phyloP scores from a whole-genome alignment of 2,888 invertebrate species.

The Silvanus unidentatus region DNA sequence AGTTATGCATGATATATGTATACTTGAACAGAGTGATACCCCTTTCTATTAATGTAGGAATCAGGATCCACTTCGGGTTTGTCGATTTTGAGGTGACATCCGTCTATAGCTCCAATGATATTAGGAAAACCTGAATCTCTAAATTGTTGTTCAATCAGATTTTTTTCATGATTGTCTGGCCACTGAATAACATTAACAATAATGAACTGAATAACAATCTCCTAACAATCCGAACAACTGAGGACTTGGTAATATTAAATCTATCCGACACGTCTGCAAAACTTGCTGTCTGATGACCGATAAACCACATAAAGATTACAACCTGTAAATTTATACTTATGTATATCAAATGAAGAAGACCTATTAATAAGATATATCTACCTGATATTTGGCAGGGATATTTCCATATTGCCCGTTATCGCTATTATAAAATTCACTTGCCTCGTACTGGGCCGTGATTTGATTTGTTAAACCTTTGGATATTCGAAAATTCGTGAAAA shows the following conservation, averaged over 20 bases:
- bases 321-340: too few relatives aligned
- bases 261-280: neutral
- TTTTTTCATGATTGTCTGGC: neutral
- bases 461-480: too few relatives aligned
- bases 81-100: constrained; percentile 9
- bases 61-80: constrained; percentile 7
- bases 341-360: neutral
- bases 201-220: neutral
- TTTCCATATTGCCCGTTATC: neutral
- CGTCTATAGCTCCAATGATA: constrained; percentile 11
- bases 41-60: constrained; percentile 10
- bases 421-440: neutral
- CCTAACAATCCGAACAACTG: neutral
- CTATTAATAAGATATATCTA: neutral
- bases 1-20: constrained; percentile 1
- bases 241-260: neutral
- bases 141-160: neutral
- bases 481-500: too few relatives aligned
- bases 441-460: neutral
- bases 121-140: constrained; percentile 6
- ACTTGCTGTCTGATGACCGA: neutral
- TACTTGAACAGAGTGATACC: constrained; percentile 11
- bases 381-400: neutral
- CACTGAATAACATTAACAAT: neutral
- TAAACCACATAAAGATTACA: neutral